Evolutionary conservation across 1,140 invertebrate species (phyloP).

Genomic region (Leptonema lineaticorne): DNA sequence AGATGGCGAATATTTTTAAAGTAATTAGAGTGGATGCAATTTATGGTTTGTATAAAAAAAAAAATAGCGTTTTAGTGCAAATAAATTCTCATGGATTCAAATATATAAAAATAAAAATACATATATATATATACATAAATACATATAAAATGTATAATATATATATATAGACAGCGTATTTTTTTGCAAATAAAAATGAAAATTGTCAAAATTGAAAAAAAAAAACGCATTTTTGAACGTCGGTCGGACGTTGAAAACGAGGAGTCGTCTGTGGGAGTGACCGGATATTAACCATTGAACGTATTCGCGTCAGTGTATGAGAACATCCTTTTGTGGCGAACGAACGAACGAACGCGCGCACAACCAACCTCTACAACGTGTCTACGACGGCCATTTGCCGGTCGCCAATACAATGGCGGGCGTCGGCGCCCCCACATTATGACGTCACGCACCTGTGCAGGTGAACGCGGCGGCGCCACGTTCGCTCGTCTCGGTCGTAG

Average conservation of each 20-base stretch:
- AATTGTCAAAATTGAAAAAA: not conserved
- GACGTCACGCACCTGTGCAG: conserved; percentile 22
- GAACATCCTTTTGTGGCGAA: conserved; percentile 42
- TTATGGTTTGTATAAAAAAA: too few relatives aligned
- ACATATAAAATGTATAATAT: too few relatives aligned
- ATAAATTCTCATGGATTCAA: too few relatives aligned
- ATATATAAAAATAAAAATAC: too few relatives aligned
- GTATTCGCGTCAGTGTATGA: conserved; percentile 43
- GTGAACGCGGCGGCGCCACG: not conserved
- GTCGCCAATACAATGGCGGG: not conserved
- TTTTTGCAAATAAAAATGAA: too few relatives aligned
- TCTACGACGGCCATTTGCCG: not conserved
- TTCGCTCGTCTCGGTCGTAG: too few relatives aligned
- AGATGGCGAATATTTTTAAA: too few relatives aligned
- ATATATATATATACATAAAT: too few relatives aligned
- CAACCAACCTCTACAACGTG: too few relatives aligned
- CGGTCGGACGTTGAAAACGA: conserved; percentile 19
- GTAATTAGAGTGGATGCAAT: too few relatives aligned
- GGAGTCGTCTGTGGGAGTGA: conserved; percentile 44
- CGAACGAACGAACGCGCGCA: conserved; percentile 1
- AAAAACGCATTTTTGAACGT: not conserved
- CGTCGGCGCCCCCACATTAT: not conserved
- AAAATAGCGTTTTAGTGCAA: too few relatives aligned
- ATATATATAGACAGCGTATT: too few relatives aligned
- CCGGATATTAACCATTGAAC: conserved; percentile 50